phyloP scores from a whole-genome alignment of 1,140 invertebrate species.

The Brachionus angularis region DNA sequence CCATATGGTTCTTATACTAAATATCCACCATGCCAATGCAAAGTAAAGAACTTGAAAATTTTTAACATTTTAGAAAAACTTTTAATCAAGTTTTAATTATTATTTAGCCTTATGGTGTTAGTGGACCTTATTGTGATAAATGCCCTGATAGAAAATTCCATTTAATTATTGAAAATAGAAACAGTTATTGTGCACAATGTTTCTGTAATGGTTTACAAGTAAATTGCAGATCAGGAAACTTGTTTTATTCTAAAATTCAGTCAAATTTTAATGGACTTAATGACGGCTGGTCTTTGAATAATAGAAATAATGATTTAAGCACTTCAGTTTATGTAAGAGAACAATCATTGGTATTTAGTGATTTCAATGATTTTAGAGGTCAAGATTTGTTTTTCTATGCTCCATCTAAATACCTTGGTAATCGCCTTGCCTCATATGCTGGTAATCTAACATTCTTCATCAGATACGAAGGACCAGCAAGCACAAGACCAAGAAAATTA shows the following conservation, averaged over 20 bases:
- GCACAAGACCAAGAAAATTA: background rate
- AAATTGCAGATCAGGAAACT: conserved; percentile 62
- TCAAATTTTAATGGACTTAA: background rate
- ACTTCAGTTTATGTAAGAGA: background rate
- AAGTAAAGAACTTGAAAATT: background rate
- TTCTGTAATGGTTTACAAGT: conserved; percentile 95
- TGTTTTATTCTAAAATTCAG: conserved; percentile 1
- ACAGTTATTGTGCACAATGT: conserved; percentile 87
- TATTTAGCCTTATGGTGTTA: conserved; percentile 58
- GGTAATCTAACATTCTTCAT: conserved; percentile 64
- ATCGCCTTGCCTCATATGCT: conserved; percentile 77
- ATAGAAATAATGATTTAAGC: background rate
- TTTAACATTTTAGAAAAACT: background rate
- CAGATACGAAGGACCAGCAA: conserved; percentile 17
- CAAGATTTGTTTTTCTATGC: conserved; percentile 68
- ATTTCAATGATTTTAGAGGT: conserved; percentile 45
- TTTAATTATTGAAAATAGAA: conserved; percentile 71
- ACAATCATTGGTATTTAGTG: background rate
- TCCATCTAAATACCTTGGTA: conserved; percentile 70
- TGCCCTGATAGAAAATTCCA: conserved; percentile 88
- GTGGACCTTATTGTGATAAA: conserved; percentile 72
- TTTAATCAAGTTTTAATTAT: background rate
- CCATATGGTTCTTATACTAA: background rate
- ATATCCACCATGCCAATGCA: conserved; percentile 18
- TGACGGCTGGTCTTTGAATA: conserved; percentile 9